Evolutionary conservation across 1,140 invertebrate species (phyloP), one percentile per base, ranked within the genome.

Genomic region (Procambarus virginalis): DNA sequence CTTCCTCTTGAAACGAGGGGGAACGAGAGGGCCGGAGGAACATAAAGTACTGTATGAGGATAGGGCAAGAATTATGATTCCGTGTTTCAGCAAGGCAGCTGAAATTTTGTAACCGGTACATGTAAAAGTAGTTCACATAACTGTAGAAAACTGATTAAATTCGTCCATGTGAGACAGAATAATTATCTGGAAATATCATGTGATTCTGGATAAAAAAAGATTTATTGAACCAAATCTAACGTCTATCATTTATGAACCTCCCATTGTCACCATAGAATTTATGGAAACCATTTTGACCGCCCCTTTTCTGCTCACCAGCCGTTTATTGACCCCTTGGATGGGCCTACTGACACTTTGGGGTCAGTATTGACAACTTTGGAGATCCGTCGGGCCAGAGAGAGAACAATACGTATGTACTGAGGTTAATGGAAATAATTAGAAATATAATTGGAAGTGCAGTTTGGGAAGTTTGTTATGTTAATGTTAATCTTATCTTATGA

Each of bases 1-100:
- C 64, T 90, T 90, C 55, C 78, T 89, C 22, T 88, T 60, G 77
- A 34, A 51, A 75, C 60, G 76, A 49, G 75, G 46, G 20, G 73
- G n/a, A 45, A 90, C 78, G 76, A 64, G 86, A 58, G 34, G 58
- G 45, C 20, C 49, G 58, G 48, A 12, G 68, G n/a, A 46, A 46
- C 34, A 6, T n/a, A 45, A 77, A 14, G 2, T 14, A 46, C 6
- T 5, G 12, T 14, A 3, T 14, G 12, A 3, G 12, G 2, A 77
- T 5, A 46, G 75, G 2, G 4, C 4, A 34, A 34, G 17, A 14
- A 1, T 14, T 20, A 48, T 0, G 22, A 48, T n/a, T 6, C 8
- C 8, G 6, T 22, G n/a, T 8, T 75, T 75, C 70, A 10, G 9
- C 34, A 22, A 45, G 9, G 8, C 70, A 75, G 70, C 20, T 22